These are phyloP conservation scores for Paramuricea clavata DNA, from an alignment of 92 coral and sea anemone genomes.

Conservation along the genomic window DNA sequence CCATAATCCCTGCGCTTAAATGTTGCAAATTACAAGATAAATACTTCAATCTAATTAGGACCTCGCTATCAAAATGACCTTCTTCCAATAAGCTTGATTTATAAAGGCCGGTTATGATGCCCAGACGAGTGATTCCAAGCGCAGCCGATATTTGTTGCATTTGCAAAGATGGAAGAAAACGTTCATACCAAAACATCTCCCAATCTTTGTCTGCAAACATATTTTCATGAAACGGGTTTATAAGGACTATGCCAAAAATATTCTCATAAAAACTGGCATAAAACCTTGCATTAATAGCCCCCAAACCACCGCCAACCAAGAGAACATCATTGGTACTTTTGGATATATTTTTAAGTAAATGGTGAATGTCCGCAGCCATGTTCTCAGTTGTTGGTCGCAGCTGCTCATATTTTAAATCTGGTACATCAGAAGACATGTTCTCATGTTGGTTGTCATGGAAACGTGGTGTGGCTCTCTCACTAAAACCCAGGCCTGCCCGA, in stretches of 20 bases:
- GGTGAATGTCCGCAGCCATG: constrained; percentile 89
- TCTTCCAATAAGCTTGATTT: constrained; percentile 65
- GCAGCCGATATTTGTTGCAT: constrained; percentile 80
- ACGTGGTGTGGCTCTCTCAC: constrained; percentile 76
- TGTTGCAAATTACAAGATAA: constrained; percentile 87
- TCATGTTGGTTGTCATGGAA: constrained; percentile 49
- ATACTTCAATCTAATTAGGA: constrained; percentile 78
- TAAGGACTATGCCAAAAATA: constrained; percentile 74
- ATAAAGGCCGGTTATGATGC: constrained; percentile 80
- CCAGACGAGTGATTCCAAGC: constrained; percentile 78
- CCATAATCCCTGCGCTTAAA: constrained; percentile 89
- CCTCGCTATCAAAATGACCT: constrained; percentile 62
- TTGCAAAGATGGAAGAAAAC: constrained; percentile 74
- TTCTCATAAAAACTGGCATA: constrained; percentile 84
- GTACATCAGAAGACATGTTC: neutral
- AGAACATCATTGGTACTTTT: constrained; percentile 78
- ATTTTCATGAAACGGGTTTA: constrained; percentile 85
- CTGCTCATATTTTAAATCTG: constrained; percentile 66
- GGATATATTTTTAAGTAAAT: constrained; percentile 76
- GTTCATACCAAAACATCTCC: constrained; percentile 77
- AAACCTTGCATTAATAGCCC: constrained; percentile 89
- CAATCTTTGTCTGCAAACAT: constrained; percentile 75
- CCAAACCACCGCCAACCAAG: constrained; percentile 90
- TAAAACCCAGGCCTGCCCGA: constrained; percentile 94
- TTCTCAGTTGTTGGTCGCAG: constrained; percentile 85